Evolutionary conservation across 2,113 vertebrate species (phyloP), one percentile per base, ranked within the genome.

Genomic region (Phrynocephalus versicolor): DNA sequence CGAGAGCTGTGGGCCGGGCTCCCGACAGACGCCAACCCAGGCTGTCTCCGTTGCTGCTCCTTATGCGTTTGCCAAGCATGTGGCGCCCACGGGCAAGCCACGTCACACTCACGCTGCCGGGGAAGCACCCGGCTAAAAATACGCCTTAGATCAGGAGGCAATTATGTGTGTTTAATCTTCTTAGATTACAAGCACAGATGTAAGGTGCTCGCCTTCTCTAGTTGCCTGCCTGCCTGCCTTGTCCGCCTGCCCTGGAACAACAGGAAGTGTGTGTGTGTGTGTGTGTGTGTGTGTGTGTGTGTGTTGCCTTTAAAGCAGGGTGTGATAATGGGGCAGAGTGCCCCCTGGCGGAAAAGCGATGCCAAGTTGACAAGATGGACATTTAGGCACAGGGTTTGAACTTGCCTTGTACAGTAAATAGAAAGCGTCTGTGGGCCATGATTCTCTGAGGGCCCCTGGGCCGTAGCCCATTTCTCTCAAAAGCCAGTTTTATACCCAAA

Each of bases 101-200:
- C 67, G 21, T 87, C 85, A 45, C 62, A 25, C 7, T 16, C 35
- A 35, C 30, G 23, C 39, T 41, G 55, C 27, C 35, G 57, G 81
- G 81, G 86, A 84, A 73, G 64, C 82, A 69, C 82, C 86, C 30
- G 21, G 78, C 82, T 88, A 88, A 88, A 88, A 88, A 88, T 88
- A 88, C 70, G 64, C 67, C 25, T 33, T 57, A 30, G 57, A 57
- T 58, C 6, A 30, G 75, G 69, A 51, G 57, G 57, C 81, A 83
- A 79, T 87, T 73, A 83, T 65, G 75, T 55, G n/a, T 55, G 58
- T 72, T 37, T 87, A 87, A 87, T 87, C 86, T 79, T 83, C 86
- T 87, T 87, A 73, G 86, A 83, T 83, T 87, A 83, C 86, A 39
- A 73, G 81, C 30, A 23, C 13, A 37, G 75, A 83, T 39, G 81